Evolutionary conservation across 1,140 invertebrate species (phyloP).

Genomic region (Leguminivora glycinivorella): DNA sequence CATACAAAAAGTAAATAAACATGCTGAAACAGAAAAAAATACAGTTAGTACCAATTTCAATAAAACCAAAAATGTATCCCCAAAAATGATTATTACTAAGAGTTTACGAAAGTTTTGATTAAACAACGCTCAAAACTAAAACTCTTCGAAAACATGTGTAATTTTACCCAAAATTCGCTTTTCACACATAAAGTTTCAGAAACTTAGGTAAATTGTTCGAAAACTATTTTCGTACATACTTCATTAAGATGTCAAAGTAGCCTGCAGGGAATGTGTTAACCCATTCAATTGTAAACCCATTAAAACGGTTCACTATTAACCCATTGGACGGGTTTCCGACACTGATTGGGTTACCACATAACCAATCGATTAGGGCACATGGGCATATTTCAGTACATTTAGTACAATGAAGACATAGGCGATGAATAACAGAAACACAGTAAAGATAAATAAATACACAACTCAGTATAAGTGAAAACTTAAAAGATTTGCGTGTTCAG

Average conservation of each 20-base stretch:
- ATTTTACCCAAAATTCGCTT: not conserved
- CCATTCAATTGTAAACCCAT: not conserved
- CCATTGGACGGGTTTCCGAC: not conserved
- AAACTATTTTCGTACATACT: not conserved
- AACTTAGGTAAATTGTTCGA: not conserved
- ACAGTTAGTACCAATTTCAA: not conserved
- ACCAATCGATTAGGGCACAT: not conserved
- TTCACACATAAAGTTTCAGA: not conserved
- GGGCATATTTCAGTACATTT: not conserved
- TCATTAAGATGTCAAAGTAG: not conserved
- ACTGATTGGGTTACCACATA: not conserved
- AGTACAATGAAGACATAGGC: not conserved
- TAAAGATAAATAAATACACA: not conserved
- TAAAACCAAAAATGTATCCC: not conserved
- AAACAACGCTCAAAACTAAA: not conserved
- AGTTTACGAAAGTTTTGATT: conserved; percentile 4
- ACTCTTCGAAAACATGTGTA: not conserved
- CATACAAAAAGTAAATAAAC: conserved; percentile 32
- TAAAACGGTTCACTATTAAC: not conserved
- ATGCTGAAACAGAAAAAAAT: conserved; percentile 45
- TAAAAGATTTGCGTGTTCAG: not conserved
- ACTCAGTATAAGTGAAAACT: conserved; percentile 4
- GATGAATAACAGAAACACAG: not conserved
- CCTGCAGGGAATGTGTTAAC: not conserved
- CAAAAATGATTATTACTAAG: not conserved